Conservation (phyloP, 2,797 vertebrate species). For the Dipus sagitta region DNA sequence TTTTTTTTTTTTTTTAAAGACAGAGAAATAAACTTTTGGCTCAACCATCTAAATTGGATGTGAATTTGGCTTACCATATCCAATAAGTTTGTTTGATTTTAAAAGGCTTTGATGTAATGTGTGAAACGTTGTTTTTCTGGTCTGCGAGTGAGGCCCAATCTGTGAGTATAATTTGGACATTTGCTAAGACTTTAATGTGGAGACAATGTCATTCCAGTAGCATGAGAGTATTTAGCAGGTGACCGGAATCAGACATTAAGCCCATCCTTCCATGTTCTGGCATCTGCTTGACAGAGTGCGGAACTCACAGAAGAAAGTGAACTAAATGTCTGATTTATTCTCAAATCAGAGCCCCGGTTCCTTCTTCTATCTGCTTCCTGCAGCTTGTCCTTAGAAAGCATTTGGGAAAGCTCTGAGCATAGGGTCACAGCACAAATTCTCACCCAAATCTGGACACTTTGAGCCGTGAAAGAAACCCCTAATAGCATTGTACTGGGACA, state of each 20-base stretch:
- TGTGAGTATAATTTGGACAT: conserved; percentile 31
- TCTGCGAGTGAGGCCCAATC: conserved; percentile 36
- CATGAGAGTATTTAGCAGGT: not conserved
- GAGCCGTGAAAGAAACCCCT: not conserved
- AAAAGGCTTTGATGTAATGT: conserved; percentile 70
- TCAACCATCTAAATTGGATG: conserved; percentile 6
- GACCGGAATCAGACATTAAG: not conserved
- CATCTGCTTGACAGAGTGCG: not conserved
- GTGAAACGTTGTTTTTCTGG: conserved; percentile 63
- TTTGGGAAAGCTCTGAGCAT: not conserved
- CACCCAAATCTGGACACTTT: conserved; percentile 3
- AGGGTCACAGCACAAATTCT: conserved; percentile 8
- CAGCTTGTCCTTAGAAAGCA: not conserved
- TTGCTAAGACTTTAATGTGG: not conserved
- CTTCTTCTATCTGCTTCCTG: not conserved
- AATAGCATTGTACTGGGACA: conserved; percentile 19
- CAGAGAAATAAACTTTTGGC: conserved; percentile 52
- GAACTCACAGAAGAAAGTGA: not conserved
- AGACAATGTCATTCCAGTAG: not conserved
- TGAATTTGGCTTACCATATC: conserved; percentile 31
- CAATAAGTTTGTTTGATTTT: conserved; percentile 57
- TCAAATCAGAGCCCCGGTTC: not conserved
- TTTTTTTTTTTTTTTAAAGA: conserved; percentile 52
- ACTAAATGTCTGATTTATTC: not conserved
- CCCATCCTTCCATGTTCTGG: not conserved